These are phyloP conservation scores for Scaptomyza parva DNA, from an alignment of 2,888 invertebrate species.

Conservation along the genomic window DNA sequence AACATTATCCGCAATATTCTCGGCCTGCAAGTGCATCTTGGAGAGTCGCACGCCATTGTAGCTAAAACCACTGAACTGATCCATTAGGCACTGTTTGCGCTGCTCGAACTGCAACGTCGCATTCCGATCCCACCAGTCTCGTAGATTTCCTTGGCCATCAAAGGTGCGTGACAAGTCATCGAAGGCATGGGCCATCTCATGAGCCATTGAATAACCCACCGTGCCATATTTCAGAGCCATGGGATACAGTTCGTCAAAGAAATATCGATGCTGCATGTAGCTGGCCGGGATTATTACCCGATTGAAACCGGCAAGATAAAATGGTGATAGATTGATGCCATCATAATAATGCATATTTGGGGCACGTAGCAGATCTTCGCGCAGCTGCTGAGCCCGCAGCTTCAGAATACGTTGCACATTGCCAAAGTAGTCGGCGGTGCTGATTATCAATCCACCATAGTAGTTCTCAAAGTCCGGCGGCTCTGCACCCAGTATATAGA, in stretches of 20 bases:
- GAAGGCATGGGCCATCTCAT: slow-evolving; percentile 81
- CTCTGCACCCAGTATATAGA: slow-evolving; percentile 66
- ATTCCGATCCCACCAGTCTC: slow-evolving; percentile 77
- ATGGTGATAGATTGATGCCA: slow-evolving; percentile 59
- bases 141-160: slow-evolving; percentile 74
- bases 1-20: slow-evolving; percentile 82
- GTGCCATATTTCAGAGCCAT: slow-evolving; percentile 77
- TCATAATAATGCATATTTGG: slow-evolving; percentile 55
- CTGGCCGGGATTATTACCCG: slow-evolving; percentile 71
- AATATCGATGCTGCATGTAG: slow-evolving; percentile 77
- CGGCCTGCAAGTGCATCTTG: slow-evolving; percentile 58
- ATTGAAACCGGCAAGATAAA: slow-evolving; percentile 71
- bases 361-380: slow-evolving; percentile 52
- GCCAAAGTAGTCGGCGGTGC: slow-evolving; percentile 72
- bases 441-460: slow-evolving; percentile 64
- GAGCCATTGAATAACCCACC: slow-evolving; percentile 79
- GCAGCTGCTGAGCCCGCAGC: slow-evolving; percentile 59
- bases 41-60: slow-evolving; percentile 54
- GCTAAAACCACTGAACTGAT: slow-evolving; percentile 68
- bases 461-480: slow-evolving; percentile 64
- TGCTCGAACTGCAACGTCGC: slow-evolving; percentile 67
- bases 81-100: slow-evolving; percentile 73
- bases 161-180: slow-evolving; percentile 75
- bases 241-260: slow-evolving; percentile 80
- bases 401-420: slow-evolving; percentile 70